phyloP scores from a whole-genome alignment of 2,113 vertebrate genomes.

The Hydrolagus affinis region DNA sequence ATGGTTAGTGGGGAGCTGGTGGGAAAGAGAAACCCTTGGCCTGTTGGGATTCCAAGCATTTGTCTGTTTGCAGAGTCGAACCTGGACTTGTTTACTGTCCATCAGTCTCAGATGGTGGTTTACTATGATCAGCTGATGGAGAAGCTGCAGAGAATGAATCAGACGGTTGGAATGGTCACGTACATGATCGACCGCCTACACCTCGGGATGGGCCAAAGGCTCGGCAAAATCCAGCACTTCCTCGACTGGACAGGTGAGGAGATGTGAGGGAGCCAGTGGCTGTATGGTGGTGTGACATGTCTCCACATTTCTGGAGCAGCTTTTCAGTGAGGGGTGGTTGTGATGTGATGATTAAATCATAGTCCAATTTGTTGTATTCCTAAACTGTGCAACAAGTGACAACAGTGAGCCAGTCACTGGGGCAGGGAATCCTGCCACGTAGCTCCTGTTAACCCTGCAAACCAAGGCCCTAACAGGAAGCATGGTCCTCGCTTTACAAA shows the following conservation, averaged over 20 bases:
- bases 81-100: conserved; percentile 55
- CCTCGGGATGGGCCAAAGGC: conserved; percentile 50
- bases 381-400: no score
- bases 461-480: no score
- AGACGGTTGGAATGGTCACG: conserved; percentile 57
- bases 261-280: fast-evolving
- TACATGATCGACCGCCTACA: conserved; percentile 50
- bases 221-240: conserved; percentile 53
- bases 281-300: no score
- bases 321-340: no score
- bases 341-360: no score
- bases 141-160: conserved; percentile 64
- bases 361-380: no score
- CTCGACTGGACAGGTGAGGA: conserved; percentile 55
- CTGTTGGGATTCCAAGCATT: neutral
- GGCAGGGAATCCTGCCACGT: no score
- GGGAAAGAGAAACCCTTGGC: neutral
- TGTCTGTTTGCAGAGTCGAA: conserved; percentile 48
- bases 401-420: no score
- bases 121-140: conserved; percentile 57
- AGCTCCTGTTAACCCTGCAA: no score
- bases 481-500: no score
- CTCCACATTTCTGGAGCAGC: no score
- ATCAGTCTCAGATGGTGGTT: conserved; percentile 53
- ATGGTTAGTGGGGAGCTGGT: neutral